Evolutionary conservation across 2,113 vertebrate species (phyloP).

Genomic region (Scomber scombrus): DNA sequence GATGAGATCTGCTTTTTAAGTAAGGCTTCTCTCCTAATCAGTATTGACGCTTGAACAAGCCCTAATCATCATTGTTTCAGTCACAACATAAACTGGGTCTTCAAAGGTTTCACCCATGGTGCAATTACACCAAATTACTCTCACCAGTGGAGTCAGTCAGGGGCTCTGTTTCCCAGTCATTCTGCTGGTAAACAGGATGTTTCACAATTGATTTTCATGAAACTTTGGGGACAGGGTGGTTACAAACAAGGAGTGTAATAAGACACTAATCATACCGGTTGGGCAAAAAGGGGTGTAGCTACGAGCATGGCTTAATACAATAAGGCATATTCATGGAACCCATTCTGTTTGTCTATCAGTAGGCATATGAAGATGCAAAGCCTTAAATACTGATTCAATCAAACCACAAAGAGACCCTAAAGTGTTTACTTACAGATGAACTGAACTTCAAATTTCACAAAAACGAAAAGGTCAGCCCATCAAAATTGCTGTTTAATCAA

Average conservation of each 20-base stretch:
- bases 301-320: background rate
- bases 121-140: constrained; percentile 85
- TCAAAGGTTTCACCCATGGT: constrained; percentile 86
- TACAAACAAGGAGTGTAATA: background rate
- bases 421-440: background rate
- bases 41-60: constrained; percentile 87
- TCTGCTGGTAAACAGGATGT: constrained; percentile 58
- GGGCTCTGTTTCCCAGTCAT: constrained; percentile 26
- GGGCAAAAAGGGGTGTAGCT: background rate
- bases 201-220: constrained; percentile 32
- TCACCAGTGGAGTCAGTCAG: constrained; percentile 51
- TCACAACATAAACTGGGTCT: constrained; percentile 83
- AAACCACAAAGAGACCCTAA: background rate
- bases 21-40: constrained; percentile 82
- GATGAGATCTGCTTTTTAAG: constrained; percentile 85
- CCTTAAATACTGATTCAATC: background rate
- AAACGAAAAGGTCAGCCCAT: background rate
- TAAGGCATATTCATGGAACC: background rate
- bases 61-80: constrained; percentile 83
- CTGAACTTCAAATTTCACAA: background rate
- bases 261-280: background rate
- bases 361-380: background rate
- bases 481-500: background rate
- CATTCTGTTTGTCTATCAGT: background rate
- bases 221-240: constrained; percentile 10